phyloP scores from a whole-genome alignment of 2,113 vertebrate genomes.

The Taurulus bubalis region DNA sequence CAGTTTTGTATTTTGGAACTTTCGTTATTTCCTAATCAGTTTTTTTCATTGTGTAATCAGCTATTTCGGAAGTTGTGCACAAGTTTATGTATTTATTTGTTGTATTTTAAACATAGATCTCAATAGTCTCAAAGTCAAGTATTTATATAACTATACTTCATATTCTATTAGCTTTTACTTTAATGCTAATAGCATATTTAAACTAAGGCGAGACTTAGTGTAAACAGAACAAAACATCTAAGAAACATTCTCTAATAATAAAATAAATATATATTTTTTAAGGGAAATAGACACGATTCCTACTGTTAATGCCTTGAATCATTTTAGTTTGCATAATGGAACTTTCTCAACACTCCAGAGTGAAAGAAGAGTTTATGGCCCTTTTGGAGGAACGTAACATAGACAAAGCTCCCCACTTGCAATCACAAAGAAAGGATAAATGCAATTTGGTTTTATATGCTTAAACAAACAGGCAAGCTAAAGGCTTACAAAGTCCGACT shows the following conservation, averaged over 20 bases:
- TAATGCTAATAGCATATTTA: slow-evolving; percentile 12
- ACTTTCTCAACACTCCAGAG: slow-evolving; percentile 22
- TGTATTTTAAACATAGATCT: slow-evolving; percentile 3
- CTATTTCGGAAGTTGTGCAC: slow-evolving; percentile 2
- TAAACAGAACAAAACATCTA: not conserved
- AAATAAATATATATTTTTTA: slow-evolving; percentile 35
- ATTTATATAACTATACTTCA: slow-evolving; percentile 5
- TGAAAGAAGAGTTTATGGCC: slow-evolving; percentile 35
- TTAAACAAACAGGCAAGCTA: slow-evolving; percentile 30
- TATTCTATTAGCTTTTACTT: slow-evolving; percentile 1
- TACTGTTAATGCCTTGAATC: slow-evolving; percentile 31
- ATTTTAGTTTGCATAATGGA: slow-evolving; percentile 41
- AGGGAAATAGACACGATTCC: slow-evolving; percentile 7
- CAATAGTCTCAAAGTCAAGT: not conserved
- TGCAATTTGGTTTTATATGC: slow-evolving; percentile 28
- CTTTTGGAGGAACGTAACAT: slow-evolving; percentile 27
- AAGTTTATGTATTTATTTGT: slow-evolving; percentile 10
- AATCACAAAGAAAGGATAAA: slow-evolving; percentile 28
- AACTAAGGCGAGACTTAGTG: not conserved
- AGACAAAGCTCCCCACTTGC: slow-evolving; percentile 9
- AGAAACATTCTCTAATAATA: slow-evolving; percentile 18
- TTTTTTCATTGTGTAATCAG: slow-evolving; percentile 18
- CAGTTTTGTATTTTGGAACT: not conserved
- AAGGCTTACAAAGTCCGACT: not conserved
- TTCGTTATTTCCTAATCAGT: not conserved